Base-by-base conservation (phyloP, 2,797 vertebrate species). In the Hozukius guyotensis region DNA sequence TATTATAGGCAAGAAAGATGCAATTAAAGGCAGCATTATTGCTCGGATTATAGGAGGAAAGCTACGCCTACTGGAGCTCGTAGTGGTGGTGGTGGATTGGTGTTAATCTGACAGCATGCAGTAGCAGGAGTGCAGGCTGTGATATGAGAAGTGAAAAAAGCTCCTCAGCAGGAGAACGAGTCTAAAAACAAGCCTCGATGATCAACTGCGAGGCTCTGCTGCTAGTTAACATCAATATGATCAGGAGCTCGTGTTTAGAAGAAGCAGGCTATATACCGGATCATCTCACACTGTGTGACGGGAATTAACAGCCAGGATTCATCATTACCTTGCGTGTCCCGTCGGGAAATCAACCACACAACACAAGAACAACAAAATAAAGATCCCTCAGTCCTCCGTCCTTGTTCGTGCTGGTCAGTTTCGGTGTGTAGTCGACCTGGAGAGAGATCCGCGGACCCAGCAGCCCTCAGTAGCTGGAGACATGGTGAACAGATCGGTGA, bases 401-500 rank as follows among this genome's bases (percentile, higher is more conserved):
- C 10, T 9, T 16, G 64, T n/a, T 14, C 65, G n/a, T 14, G 77
- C 2, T 62, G 83, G 36, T 88, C 84, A 89, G 75, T 86, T 65
- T 53, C 84, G 64, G 32, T 67, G 68, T 67, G 84, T 82, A 81
- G 90, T 78, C 81, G 85, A 92, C 71, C 85, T 59, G 89, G 75
- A 81, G 87, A 83, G 83, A 80, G 88, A 91, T 91, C 90, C 78
- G 90, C 86, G 91, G 85, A 86, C 70, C 93, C 25, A 90, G 63
- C 85, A 91, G 87, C 82, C 84, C 78, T 38, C 90, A 78, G 94
- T 84, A 94, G 93, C 95, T 83, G 94, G 91, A 94, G 89, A 93
- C 93, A 88, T 83, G 93, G 85, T 87, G 90, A 91, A 88, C 92
- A 91, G 85, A 94, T 87, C 94, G 93, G 90, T 85, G 93, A 95